These are phyloP conservation scores for Chaetodon trifascialis DNA, from an alignment of 2,113 vertebrate genomes.

Conservation along the genomic window DNA sequence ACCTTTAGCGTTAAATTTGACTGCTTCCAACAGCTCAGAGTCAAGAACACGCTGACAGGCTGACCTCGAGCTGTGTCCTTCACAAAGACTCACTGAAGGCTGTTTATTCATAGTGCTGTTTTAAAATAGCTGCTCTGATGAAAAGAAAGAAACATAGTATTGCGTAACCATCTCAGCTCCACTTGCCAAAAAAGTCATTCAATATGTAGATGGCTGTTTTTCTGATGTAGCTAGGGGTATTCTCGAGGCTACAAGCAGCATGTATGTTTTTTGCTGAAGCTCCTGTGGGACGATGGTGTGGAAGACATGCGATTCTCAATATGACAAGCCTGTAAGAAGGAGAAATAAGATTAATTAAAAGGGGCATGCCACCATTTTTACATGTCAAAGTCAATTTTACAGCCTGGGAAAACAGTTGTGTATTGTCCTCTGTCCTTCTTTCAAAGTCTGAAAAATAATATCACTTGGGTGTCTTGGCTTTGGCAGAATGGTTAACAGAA, in stretches of 20 bases:
- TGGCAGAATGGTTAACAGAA: too few relatives aligned
- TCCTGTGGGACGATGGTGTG: too few relatives aligned
- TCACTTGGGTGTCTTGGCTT: too few relatives aligned
- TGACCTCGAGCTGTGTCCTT: conserved; percentile 36
- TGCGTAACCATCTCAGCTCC: conserved; percentile 34
- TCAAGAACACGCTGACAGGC: neutral
- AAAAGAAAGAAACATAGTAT: conserved; percentile 39
- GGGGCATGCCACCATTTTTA: too few relatives aligned
- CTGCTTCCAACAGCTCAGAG: conserved; percentile 1
- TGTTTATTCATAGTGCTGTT: conserved; percentile 53
- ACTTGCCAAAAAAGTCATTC: conserved; percentile 22
- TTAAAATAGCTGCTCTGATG: conserved; percentile 58
- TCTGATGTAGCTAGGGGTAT: neutral
- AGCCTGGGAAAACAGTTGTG: neutral
- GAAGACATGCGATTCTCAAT: too few relatives aligned
- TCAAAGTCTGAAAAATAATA: too few relatives aligned
- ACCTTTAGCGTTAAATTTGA: neutral
- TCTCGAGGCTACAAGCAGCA: neutral
- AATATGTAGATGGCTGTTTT: conserved; percentile 28
- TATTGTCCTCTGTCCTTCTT: neutral
- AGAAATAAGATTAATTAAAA: too few relatives aligned
- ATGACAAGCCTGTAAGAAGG: too few relatives aligned
- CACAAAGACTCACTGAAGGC: conserved; percentile 29
- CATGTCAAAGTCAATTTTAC: too few relatives aligned
- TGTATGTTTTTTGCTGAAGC: neutral